Evolutionary conservation across 2,888 invertebrate species (phyloP), one percentile per base, ranked within the genome.

Genomic region (Pyrochroa serraticornis): DNA sequence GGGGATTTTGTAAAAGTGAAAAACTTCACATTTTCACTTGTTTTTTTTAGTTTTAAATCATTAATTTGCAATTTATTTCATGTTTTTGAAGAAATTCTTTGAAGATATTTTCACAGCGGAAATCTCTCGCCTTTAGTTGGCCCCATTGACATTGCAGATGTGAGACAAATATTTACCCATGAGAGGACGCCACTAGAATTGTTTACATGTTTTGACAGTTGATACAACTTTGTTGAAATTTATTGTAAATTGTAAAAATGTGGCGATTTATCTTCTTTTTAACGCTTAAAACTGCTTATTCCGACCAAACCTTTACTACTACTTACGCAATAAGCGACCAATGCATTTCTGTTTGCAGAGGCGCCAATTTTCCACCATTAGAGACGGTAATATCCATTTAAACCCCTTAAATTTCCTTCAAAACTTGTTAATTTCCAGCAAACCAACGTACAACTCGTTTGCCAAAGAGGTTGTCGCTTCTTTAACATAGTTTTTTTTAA

Each of bases 391-490:
- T 36, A 49, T 9, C 34, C 37, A 12, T 47, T 32, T 10, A 9
- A n/a, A 30, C 13, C 5, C 52, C 22, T 53, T 41, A 32, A 36
- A 34, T 35, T 48, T 37, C 43, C 38, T 32, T 41, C 50, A 38
- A 52, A 34, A 52, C 44, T 47, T 38, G 44, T 14, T 37, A 47
- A 68, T 69, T 42, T 22, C 3, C 22, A 73, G 71, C 67, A 65
- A 41, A 66, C 71, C 47, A 71, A 73, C 46, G 71, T 71, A 36
- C 70, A 70, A 63, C 60, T 63, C 9, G 70, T 74, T 52, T 77
- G 77, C 53, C 74, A 75, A 46, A 64, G 72, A 60, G 77, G 77
- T 1, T 77, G 77, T 57, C 58, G 71, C 46, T 72, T 76, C 53
- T 76, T 73, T 53, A 74, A 73, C 55, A 69, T 74, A 41, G 72